Conservation (phyloP, 2,888 invertebrate species). For the Diaphora mendica region DNA sequence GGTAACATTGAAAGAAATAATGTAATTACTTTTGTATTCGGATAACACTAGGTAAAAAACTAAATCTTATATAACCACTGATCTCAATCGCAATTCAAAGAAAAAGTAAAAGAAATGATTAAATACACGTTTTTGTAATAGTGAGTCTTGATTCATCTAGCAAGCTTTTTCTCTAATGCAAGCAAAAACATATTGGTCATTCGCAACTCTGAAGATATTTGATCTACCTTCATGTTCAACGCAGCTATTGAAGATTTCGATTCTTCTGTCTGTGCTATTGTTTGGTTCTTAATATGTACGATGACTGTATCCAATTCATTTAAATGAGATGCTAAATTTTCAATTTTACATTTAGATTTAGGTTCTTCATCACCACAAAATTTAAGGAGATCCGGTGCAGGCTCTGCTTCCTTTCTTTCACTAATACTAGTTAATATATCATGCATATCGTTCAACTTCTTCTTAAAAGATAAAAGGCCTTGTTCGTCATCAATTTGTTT, state of each 20-base stretch:
- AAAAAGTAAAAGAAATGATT: not conserved
- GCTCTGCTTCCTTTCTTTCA: constrained; percentile 40
- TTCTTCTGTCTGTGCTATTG: constrained; percentile 61
- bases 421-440: constrained; percentile 65
- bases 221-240: constrained; percentile 74
- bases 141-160: constrained; percentile 19
- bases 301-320: constrained; percentile 69
- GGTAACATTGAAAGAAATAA: not conserved
- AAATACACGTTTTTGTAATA: not conserved
- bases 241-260: constrained; percentile 63
- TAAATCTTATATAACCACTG: not conserved
- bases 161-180: constrained; percentile 72
- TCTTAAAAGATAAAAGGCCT: constrained; percentile 65
- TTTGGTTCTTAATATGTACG: constrained; percentile 64
- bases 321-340: constrained; percentile 69
- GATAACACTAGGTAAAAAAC: not conserved
- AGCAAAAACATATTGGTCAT: constrained; percentile 69
- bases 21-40: not conserved
- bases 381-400: constrained; percentile 33
- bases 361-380: constrained; percentile 16
- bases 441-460: constrained; percentile 73
- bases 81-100: not conserved
- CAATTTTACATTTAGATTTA: constrained; percentile 56
- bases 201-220: constrained; percentile 73
- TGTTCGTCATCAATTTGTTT: constrained; percentile 73